These are phyloP conservation scores for Blastobasis adustella DNA, from an alignment of 2,888 invertebrate genomes.

Conservation along the genomic window DNA sequence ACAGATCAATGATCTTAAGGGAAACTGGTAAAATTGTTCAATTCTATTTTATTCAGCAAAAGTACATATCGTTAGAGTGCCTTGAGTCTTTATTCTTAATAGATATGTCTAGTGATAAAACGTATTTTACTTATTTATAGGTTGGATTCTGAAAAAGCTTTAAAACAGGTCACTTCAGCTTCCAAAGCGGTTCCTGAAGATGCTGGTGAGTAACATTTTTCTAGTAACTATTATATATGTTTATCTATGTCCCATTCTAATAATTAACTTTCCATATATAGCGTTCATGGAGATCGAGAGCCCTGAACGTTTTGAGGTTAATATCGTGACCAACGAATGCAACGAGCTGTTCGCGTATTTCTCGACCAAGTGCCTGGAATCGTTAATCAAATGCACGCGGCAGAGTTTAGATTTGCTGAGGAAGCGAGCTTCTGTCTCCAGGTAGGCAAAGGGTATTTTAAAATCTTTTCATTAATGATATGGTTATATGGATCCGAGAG, in stretches of 20 bases:
- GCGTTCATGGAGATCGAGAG: constrained; percentile 80
- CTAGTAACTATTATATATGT: not conserved
- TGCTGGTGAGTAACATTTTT: constrained; percentile 54
- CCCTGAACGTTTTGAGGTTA: constrained; percentile 73
- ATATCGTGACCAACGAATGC: constrained; percentile 80
- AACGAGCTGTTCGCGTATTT: constrained; percentile 88
- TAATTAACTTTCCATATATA: constrained; percentile 23
- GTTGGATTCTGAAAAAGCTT: constrained; percentile 76
- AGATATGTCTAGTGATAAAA: no score
- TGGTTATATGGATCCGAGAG: no score
- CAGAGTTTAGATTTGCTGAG: constrained; percentile 82
- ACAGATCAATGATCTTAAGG: constrained; percentile 73
- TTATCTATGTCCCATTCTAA: not conserved
- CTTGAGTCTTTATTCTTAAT: no score
- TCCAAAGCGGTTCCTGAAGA: constrained; percentile 73
- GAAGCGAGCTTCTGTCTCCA: constrained; percentile 71
- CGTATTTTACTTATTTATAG: constrained; percentile 22
- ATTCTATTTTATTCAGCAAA: no score
- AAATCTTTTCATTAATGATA: no score
- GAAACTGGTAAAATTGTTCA: constrained; percentile 63
- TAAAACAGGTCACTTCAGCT: constrained; percentile 76
- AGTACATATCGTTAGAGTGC: no score
- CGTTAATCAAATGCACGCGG: constrained; percentile 84
- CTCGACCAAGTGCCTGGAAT: constrained; percentile 82
- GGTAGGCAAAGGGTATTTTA: constrained; percentile 25